Evolutionary conservation across 2,888 invertebrate species (phyloP).

Genomic region (Tinea trinotella): DNA sequence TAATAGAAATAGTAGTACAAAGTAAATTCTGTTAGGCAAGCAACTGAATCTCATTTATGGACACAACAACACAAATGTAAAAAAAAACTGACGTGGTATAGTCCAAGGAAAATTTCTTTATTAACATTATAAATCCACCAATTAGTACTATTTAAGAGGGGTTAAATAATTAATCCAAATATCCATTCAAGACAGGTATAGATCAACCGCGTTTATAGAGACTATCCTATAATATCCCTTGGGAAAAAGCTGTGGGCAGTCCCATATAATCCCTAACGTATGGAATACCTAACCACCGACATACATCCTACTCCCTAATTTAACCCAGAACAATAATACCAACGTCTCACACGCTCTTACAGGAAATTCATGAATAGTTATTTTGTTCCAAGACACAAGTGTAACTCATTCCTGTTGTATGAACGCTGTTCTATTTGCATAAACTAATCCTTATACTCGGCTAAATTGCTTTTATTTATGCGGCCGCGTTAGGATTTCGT

Average conservation of each 20-base stretch:
- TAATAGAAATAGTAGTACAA: too few species aligned
- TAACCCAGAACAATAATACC: conserved; percentile 16
- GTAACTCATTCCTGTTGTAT: conserved; percentile 16
- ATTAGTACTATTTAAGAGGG: too few species aligned
- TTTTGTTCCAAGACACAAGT: conserved; percentile 14
- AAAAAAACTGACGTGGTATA: too few species aligned
- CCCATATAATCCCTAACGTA: neutral
- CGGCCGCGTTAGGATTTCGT: conserved; percentile 7
- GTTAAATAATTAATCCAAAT: too few species aligned
- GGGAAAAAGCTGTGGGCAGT: neutral
- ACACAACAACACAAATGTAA: too few species aligned
- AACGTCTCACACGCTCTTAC: conserved; percentile 18
- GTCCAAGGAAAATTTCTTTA: too few species aligned
- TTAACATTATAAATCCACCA: too few species aligned
- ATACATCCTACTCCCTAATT: conserved; percentile 4
- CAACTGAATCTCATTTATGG: too few species aligned
- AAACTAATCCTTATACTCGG: conserved; percentile 15
- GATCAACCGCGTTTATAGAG: neutral
- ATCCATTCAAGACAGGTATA: neutral
- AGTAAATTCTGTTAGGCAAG: too few species aligned
- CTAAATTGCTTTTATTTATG: conserved; percentile 17
- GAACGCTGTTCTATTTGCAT: conserved; percentile 16
- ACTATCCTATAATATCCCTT: neutral
- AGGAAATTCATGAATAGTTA: conserved; percentile 18
- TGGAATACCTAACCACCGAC: neutral